Evolutionary conservation across 2,888 invertebrate species (phyloP).

Genomic region (Ecdyonurus torrentis): DNA sequence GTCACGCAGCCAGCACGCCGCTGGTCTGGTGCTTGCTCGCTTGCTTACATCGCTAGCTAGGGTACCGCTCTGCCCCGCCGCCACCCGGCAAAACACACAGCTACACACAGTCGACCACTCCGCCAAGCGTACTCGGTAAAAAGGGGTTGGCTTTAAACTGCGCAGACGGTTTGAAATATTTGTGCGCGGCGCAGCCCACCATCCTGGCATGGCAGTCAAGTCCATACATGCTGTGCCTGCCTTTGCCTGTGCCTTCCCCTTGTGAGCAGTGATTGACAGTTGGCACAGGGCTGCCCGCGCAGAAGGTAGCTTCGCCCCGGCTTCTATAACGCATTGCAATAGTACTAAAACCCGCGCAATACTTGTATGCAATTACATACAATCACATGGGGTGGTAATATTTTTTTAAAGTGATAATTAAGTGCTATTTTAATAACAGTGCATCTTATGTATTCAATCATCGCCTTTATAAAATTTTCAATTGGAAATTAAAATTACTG

Average conservation of each 20-base stretch:
- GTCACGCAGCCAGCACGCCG: not conserved
- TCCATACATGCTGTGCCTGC: not conserved
- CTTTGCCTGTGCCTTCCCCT: not conserved
- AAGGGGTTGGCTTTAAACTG: not conserved
- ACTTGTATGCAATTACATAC: not conserved
- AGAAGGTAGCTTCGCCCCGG: not conserved
- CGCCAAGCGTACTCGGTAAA: not conserved
- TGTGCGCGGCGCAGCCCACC: not conserved
- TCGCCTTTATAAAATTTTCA: not conserved
- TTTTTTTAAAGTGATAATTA: not conserved
- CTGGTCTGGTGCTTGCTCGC: not conserved
- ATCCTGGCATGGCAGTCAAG: not conserved
- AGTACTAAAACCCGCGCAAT: not conserved
- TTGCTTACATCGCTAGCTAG: no score
- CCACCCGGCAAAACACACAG: not conserved
- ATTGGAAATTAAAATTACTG: not conserved
- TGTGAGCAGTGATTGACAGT: not conserved
- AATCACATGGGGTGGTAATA: not conserved
- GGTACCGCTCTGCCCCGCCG: not conserved
- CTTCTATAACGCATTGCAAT: not conserved
- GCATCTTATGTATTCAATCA: not conserved
- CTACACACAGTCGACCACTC: not conserved
- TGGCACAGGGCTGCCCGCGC: slow-evolving; percentile 1
- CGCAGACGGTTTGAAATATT: not conserved
- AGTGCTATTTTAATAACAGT: not conserved